Evolutionary conservation across 2,888 invertebrate species (phyloP).

Genomic region (Atherix ibis): DNA sequence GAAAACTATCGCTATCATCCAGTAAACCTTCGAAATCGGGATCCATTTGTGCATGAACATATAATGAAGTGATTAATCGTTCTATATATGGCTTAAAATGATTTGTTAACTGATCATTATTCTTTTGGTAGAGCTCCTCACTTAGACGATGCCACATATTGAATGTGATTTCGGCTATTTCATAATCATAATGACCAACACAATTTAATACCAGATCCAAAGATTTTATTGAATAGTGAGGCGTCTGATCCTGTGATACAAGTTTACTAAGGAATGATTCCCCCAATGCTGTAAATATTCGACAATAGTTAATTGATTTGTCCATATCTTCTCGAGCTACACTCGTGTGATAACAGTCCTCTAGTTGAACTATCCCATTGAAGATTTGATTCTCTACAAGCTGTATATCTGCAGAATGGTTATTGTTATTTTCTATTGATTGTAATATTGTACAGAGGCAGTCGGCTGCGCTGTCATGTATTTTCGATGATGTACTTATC

Average conservation of each 20-base stretch:
- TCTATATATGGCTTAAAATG: slow-evolving; percentile 83
- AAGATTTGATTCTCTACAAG: slow-evolving; percentile 66
- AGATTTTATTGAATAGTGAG: slow-evolving; percentile 65
- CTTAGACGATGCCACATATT: slow-evolving; percentile 93
- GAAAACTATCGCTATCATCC: slow-evolving; percentile 71
- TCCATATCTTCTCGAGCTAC: slow-evolving; percentile 89
- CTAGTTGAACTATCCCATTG: slow-evolving; percentile 61
- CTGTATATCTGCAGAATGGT: slow-evolving; percentile 41
- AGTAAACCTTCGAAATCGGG: slow-evolving; percentile 80
- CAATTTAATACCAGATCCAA: slow-evolving; percentile 81
- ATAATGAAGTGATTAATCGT: slow-evolving; percentile 74
- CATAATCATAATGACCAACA: slow-evolving; percentile 94
- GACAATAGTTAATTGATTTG: slow-evolving; percentile 84
- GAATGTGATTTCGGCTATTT: slow-evolving; percentile 86
- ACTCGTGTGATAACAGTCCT: slow-evolving; percentile 75
- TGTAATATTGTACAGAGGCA: slow-evolving; percentile 76
- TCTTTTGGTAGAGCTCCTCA: slow-evolving; percentile 80
- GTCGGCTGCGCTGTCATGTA: slow-evolving; percentile 85
- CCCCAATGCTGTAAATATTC: slow-evolving; percentile 87
- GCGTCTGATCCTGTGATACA: slow-evolving; percentile 43
- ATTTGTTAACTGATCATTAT: slow-evolving; percentile 62
- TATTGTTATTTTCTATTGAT: slow-evolving; percentile 58
- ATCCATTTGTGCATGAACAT: slow-evolving; percentile 90
- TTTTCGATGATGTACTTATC: slow-evolving; percentile 40
- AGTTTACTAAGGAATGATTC: slow-evolving; percentile 82